These are phyloP conservation scores for Pygmarrhopalites habei DNA, from an alignment of 1,140 invertebrate genomes.

Conservation along the genomic window DNA sequence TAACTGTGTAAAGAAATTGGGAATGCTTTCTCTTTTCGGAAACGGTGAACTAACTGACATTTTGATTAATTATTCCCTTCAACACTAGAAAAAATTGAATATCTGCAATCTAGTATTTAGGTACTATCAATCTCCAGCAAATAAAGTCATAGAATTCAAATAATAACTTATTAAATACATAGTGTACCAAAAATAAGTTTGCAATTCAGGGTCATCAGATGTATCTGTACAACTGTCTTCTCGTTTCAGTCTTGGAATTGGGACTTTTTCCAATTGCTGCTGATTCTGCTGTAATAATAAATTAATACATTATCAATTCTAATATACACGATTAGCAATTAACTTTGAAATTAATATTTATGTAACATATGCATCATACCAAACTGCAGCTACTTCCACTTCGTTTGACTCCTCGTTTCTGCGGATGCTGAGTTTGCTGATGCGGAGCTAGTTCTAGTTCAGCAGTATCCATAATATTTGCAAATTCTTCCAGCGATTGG, in stretches of 20 bases:
- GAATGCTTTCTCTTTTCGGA: too few species aligned
- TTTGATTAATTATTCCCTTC: too few species aligned
- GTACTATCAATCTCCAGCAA: too few species aligned
- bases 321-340: not conserved
- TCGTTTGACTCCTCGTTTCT: conserved; percentile 5
- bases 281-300: conserved; percentile 8
- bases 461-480: conserved; percentile 12
- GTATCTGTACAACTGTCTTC: conserved; percentile 25
- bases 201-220: conserved; percentile 22
- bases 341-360: too few species aligned
- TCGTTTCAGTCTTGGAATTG: conserved; percentile 24
- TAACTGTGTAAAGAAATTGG: too few species aligned
- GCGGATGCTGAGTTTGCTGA: conserved; percentile 4
- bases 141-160: too few species aligned
- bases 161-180: too few species aligned
- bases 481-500: conserved; percentile 16
- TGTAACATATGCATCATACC: too few species aligned
- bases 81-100: too few species aligned
- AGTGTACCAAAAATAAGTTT: conserved; percentile 28
- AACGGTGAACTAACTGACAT: too few species aligned
- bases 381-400: conserved; percentile 13
- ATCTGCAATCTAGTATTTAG: too few species aligned
- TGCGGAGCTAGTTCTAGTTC: not conserved
- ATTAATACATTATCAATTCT: not conserved
- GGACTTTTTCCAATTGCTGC: conserved; percentile 13